Conservation (phyloP, 2,888 invertebrate genomes). For the Rotaria sp. region DNA sequence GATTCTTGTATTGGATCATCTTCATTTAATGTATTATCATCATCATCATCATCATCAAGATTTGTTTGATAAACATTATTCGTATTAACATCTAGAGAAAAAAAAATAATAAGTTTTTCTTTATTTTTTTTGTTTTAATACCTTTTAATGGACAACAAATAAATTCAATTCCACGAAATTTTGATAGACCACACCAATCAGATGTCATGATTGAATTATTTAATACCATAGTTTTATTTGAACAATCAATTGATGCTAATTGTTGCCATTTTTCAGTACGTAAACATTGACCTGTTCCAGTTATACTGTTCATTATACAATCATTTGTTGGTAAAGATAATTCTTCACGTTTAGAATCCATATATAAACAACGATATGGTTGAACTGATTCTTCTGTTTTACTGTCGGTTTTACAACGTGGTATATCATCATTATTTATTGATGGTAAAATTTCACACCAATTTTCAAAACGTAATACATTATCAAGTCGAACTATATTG, state of each 20-base stretch:
- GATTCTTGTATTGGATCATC: neutral
- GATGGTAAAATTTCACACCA: neutral
- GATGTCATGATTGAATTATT: neutral
- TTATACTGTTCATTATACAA: neutral
- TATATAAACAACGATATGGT: conserved; percentile 14
- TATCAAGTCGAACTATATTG: conserved; percentile 26
- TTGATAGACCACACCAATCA: neutral
- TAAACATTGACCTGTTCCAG: neutral
- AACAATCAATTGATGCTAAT: conserved; percentile 9
- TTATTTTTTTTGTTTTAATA: neutral
- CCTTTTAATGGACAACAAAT: conserved; percentile 4
- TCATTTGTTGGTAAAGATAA: neutral
- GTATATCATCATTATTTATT: neutral
- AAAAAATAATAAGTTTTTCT: neutral
- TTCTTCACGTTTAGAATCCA: neutral
- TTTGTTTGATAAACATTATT: neutral
- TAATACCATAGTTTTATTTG: neutral
- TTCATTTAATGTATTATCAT: neutral
- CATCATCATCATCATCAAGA: neutral
- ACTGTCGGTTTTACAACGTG: neutral
- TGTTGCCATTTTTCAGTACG: neutral
- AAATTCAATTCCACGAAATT: neutral
- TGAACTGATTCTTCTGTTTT: neutral
- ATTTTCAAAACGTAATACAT: conserved; percentile 13
- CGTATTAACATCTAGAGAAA: neutral